A percentile compares a stretch with the other conserved stretches of the same genome.
phyloP scores from a whole-genome alignment of 2,888 invertebrate species.

The Tenthredo amoena region DNA sequence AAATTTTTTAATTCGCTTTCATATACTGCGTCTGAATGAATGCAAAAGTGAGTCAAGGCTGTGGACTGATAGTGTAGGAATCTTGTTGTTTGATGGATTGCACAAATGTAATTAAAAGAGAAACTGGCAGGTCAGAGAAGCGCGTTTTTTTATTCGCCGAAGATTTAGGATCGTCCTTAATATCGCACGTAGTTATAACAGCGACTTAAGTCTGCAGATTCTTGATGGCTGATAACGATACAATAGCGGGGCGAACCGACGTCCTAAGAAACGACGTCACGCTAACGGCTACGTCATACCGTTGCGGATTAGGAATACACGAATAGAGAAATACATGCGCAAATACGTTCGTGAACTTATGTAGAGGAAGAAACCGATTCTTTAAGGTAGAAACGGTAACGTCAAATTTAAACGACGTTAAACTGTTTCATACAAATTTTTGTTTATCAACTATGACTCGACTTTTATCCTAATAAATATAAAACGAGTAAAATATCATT shows the following conservation, averaged over 20 bases:
- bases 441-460: background rate
- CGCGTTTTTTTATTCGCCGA: background rate
- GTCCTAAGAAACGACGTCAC: conserved; percentile 44
- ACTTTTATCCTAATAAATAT: background rate
- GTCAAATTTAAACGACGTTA: conserved; percentile 15
- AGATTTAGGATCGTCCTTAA: conserved; percentile 10
- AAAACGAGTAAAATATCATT: background rate
- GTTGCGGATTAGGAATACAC: conserved; percentile 8
- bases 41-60: background rate
- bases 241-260: conserved; percentile 32
- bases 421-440: background rate
- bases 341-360: background rate
- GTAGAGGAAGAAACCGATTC: conserved; percentile 4
- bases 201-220: conserved; percentile 35
- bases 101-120: background rate
- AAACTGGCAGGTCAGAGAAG: background rate
- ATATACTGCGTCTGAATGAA: background rate
- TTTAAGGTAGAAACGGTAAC: conserved; percentile 10
- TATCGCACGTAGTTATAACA: conserved; percentile 22
- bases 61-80: background rate
- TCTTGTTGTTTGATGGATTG: background rate
- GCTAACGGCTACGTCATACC: conserved; percentile 44
- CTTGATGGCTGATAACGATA: conserved; percentile 45
- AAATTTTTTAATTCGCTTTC: background rate
- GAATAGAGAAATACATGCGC: background rate